Base-by-base conservation (phyloP, 2,888 invertebrate species). In the Ophion obscuratus region DNA sequence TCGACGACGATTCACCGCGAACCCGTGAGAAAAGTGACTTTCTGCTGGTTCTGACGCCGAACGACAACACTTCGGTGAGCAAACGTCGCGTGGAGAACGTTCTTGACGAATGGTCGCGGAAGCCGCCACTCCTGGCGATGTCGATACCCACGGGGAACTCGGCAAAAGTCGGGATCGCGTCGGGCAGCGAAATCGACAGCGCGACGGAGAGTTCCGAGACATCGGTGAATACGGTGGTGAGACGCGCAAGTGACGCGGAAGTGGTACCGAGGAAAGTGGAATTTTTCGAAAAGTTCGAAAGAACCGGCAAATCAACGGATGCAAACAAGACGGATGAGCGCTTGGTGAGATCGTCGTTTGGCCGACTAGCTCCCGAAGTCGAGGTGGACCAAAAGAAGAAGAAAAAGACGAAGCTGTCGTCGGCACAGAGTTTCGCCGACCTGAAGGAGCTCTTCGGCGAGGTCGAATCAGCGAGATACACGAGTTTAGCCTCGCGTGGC, bases 381-480 rank as follows among this genome's bases (percentile, higher is more conserved):
- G 85, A 74, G 64, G 20, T 53, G 20, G 93, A 93, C 80, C 67
- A 59, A 10, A 68, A 66, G 11, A 67, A 44, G 24, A 62, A 59
- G 36, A 70, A 66, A 7, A 84, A 77, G 31, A 17, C 81, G 1
- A 94, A 92, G 90, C 92, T 95, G 74, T 94, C 94, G n/a, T 95
- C 95, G 70, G 96, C 97, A 0, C 96, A 96, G 89, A 97, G 97
- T 0, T 96, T 96, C 91, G 95, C 97, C 53, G 96, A 97, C 93
- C 94, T 98, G 81, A 97, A 97, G 91, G 98, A 97, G 89, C 94
- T 97, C n/a, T 97, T 97, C 91, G 98, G 98, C 0, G 97, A 98
- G 93, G 95, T 95, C 40, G 95, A 96, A 88, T 95, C 95, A 90
- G 95, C 95, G 87, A 96, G 95, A 91, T 96, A 95, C 92, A 62